These are phyloP conservation scores for Montipora capitata DNA, from an alignment of 92 coral and sea anemone species.

Conservation along the genomic window DNA sequence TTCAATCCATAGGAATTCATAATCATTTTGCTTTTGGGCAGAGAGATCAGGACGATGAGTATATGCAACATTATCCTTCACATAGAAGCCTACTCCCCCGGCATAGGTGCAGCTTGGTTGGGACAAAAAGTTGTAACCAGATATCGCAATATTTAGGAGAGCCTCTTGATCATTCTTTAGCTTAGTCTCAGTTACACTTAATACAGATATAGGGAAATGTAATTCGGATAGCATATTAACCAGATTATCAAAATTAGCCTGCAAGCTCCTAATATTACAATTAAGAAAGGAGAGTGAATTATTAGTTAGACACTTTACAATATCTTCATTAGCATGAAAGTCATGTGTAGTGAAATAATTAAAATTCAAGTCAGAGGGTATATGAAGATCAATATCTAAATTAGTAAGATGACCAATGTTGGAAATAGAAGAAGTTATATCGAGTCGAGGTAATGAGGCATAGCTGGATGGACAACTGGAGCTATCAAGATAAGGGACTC, in stretches of 20 bases:
- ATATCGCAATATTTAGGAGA: background rate
- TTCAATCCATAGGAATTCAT: too few relatives aligned
- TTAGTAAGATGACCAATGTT: constrained; percentile 43
- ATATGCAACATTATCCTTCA: too few relatives aligned
- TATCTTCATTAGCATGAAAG: constrained; percentile 46
- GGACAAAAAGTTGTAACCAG: too few relatives aligned
- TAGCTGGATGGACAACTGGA: background rate
- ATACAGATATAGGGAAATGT: constrained; percentile 28
- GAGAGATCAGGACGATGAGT: too few relatives aligned
- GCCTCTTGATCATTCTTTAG: background rate
- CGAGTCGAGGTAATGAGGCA: background rate
- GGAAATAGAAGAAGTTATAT: constrained; percentile 14
- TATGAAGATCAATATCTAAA: constrained; percentile 49
- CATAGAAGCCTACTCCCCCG: too few relatives aligned
- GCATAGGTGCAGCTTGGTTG: too few relatives aligned
- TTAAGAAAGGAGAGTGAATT: constrained; percentile 49
- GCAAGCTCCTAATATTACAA: constrained; percentile 67
- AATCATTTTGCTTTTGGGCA: too few relatives aligned
- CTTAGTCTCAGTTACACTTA: background rate
- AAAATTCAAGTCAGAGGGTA: constrained; percentile 61
- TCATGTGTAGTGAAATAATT: constrained; percentile 60
- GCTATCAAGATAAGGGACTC: background rate
- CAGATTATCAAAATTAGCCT: constrained; percentile 51
- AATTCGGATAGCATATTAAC: constrained; percentile 48
- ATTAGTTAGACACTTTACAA: constrained; percentile 1